Base-by-base conservation (phyloP, 2,888 invertebrate genomes). In the Oxyteleia sp. region DNA sequence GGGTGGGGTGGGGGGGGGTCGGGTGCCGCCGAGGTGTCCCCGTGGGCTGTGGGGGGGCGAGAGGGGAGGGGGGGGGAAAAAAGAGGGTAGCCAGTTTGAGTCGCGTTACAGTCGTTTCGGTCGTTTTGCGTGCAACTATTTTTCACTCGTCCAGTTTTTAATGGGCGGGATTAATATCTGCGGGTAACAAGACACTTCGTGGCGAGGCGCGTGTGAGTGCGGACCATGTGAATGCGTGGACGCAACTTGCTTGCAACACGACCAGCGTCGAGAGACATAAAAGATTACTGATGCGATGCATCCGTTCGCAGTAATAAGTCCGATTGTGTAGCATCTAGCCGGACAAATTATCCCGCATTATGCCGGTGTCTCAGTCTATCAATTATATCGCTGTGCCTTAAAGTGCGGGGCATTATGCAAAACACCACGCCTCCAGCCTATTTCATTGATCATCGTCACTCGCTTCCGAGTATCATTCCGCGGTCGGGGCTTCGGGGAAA, bases 291-390 rank as follows among this genome's bases (percentile, higher is more conserved):
- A 93, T 91, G 92, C 91, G 91, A 87, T 90, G 91, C 91, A 91
- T 92, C 92, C 92, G 93, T 91, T 92, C 91, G 90, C 91, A 90
- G 92, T 92, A 92, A 92, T 93, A 92, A 92, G 93, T 92, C 91
- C 87, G 92, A 92, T 92, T 92, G 92, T 92, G 91, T 89, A 80
- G 89, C 89, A 89, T 87, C 88, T 90, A 91, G 89, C 88, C 86
- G 92, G 92, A 92, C 93, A 93, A 93, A 93, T 93, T 91, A 91
- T 90, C 90, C 89, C 82, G 90, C 89, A 92, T 93, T 93, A 93
- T 93, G 85, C 89, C 89, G 89, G 86, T 90, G 89, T 90, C 92
- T 91, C 92, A 88, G 92, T 89, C 92, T 90, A 93, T 92, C 91
- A 93, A 92, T 93, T 93, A 92, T 88, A 64, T 74, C 79, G 82